Evolutionary conservation across 30 jellyfish, hydroid and myxozoan genomes (phyloP).

Genomic region (Nemopilema nomurai): DNA sequence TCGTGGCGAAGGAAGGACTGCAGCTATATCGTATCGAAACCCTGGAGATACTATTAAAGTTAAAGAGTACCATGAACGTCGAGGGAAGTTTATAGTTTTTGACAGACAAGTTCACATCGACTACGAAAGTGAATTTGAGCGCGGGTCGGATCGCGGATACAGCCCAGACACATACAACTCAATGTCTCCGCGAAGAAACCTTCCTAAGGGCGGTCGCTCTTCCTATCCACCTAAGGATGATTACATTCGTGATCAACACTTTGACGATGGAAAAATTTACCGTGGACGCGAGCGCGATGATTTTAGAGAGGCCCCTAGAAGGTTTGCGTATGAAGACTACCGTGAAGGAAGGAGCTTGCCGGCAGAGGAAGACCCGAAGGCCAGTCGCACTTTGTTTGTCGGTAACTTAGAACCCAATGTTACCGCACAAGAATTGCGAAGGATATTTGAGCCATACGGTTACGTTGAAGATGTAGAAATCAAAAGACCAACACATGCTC

Average conservation of each 20-base stretch:
- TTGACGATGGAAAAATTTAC: constrained; percentile 64
- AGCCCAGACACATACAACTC: constrained; percentile 61
- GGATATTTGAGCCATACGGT: constrained; percentile 90
- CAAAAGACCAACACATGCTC: constrained; percentile 91
- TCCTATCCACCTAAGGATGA: constrained; percentile 55
- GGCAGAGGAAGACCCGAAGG: constrained; percentile 89
- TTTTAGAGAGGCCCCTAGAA: constrained; percentile 47
- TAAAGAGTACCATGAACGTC: constrained; percentile 82
- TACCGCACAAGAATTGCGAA: constrained; percentile 75
- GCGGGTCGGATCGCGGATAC: constrained; percentile 62
- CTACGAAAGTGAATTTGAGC: constrained; percentile 67
- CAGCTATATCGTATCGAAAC: constrained; percentile 78
- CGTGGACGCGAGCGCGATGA: constrained; percentile 73
- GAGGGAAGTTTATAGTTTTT: constrained; percentile 82
- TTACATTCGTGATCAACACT: constrained; percentile 53
- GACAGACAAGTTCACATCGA: constrained; percentile 92
- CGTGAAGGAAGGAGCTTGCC: constrained; percentile 59
- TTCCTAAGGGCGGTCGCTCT: constrained; percentile 30
- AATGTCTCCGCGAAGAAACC: constrained; percentile 61
- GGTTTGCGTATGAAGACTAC: constrained; percentile 49
- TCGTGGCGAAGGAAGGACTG: constrained; percentile 92
- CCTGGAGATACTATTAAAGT: constrained; percentile 82
- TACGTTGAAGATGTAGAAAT: constrained; percentile 95
- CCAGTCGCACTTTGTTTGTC: constrained; percentile 97
- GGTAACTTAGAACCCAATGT: constrained; percentile 83